phyloP scores from a whole-genome alignment of 2,797 vertebrate genomes.

The Lutjanus argentimaculatus region DNA sequence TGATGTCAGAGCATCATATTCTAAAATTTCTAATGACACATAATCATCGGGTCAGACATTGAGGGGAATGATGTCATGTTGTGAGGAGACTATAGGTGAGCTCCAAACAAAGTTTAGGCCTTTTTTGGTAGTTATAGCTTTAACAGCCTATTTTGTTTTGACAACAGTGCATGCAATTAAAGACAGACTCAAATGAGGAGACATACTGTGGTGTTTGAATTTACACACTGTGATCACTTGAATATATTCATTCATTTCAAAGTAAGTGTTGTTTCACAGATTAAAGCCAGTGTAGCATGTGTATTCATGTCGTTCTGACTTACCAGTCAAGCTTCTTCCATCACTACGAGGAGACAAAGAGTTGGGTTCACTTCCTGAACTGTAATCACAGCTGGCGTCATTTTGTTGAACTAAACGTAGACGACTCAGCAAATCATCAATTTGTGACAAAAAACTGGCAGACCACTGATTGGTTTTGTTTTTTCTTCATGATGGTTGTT shows the following conservation, averaged over 20 bases:
- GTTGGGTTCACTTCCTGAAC: not conserved
- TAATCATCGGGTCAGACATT: no score
- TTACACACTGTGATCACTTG: not conserved
- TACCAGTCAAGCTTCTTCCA: not conserved
- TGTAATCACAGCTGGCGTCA: slow-evolving; percentile 50
- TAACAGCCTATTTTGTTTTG: no score
- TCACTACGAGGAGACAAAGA: slow-evolving; percentile 42
- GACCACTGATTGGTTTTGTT: accelerated
- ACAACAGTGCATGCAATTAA: not conserved
- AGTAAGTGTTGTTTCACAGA: not conserved
- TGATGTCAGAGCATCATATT: no score
- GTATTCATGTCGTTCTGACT: not conserved
- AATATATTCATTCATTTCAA: not conserved
- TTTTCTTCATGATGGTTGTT: accelerated
- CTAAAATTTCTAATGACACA: no score
- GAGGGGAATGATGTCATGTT: no score
- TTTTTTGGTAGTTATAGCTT: no score
- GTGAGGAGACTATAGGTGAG: no score
- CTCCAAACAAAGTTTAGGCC: no score
- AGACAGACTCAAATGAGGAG: not conserved
- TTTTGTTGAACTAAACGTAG: not conserved
- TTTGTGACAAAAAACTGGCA: slow-evolving; percentile 3
- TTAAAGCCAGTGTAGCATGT: not conserved
- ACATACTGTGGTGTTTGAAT: not conserved
- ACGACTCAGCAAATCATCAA: slow-evolving; percentile 5